Evolutionary conservation across 2,888 invertebrate species (phyloP).

Genomic region (Himalopsyche anomala): DNA sequence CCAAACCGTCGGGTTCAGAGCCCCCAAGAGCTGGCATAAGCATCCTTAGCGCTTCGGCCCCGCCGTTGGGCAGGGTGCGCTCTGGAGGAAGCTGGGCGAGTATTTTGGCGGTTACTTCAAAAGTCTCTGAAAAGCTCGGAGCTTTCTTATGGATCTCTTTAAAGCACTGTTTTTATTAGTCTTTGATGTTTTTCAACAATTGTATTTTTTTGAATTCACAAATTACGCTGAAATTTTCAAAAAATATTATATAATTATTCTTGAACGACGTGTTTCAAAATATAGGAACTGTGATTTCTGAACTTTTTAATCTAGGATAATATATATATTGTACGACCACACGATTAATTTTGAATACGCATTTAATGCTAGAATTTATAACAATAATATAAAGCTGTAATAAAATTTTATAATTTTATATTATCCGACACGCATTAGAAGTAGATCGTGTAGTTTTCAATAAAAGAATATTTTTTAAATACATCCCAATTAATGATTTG

Average conservation of each 20-base stretch:
- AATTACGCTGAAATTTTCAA: too few relatives aligned
- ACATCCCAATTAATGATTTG: too few relatives aligned
- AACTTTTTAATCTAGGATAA: too few relatives aligned
- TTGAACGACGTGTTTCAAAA: too few relatives aligned
- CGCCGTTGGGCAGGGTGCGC: conserved; percentile 69
- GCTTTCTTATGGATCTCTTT: background rate
- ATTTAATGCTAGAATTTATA: background rate
- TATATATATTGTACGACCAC: too few relatives aligned
- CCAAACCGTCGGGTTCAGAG: conserved; percentile 80
- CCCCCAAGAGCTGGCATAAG: conserved; percentile 78
- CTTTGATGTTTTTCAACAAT: background rate
- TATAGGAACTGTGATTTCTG: too few relatives aligned
- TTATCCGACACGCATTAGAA: background rate
- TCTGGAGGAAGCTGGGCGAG: conserved; percentile 63
- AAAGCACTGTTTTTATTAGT: background rate
- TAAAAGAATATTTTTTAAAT: too few relatives aligned
- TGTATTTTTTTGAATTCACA: too few relatives aligned
- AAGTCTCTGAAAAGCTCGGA: background rate
- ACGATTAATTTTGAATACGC: too few relatives aligned
- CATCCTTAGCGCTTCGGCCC: conserved; percentile 79
- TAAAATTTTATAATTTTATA: background rate
- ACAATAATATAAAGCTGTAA: background rate
- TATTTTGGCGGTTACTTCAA: conserved; percentile 61
- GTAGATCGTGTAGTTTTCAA: background rate
- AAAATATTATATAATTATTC: too few relatives aligned